phyloP scores from a whole-genome alignment of 1,140 invertebrate genomes.

The Hyles euphorbiae region DNA sequence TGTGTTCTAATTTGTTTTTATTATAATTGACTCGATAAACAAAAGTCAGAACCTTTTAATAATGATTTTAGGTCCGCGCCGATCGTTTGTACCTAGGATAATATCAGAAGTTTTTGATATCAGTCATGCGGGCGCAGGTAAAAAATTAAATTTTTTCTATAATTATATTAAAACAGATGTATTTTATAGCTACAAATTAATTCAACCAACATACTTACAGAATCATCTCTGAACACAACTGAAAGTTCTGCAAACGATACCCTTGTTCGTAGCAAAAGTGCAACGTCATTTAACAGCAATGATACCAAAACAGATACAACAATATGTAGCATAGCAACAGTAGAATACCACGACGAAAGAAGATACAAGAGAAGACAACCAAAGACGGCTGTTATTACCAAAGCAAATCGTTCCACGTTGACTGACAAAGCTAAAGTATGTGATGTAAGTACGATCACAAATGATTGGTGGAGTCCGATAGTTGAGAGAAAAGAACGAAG shows the following conservation, averaged over 20 bases:
- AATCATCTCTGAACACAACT: neutral
- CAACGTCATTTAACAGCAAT: slow-evolving; percentile 12
- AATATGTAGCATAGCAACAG: slow-evolving; percentile 20
- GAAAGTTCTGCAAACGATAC: neutral
- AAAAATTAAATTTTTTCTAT: no score
- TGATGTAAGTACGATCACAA: slow-evolving; percentile 32
- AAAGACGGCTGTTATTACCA: slow-evolving; percentile 24
- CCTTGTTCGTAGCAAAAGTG: neutral
- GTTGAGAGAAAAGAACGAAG: slow-evolving; percentile 28
- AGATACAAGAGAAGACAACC: slow-evolving; percentile 45
- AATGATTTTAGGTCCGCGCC: no score
- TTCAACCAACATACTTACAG: no score
- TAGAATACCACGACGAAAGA: slow-evolving; percentile 14
- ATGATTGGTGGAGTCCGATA: slow-evolving; percentile 53
- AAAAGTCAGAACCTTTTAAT: no score
- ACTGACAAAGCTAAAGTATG: slow-evolving; percentile 25
- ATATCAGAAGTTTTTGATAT: no score
- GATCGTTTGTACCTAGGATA: no score
- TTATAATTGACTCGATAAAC: no score
- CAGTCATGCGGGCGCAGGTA: no score
- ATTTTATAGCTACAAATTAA: no score
- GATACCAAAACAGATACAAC: slow-evolving; percentile 29
- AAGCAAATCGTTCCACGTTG: slow-evolving; percentile 25
- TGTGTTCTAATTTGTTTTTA: no score
- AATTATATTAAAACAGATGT: no score